phyloP scores from a whole-genome alignment of 2,888 invertebrate species.

The Diarsia brunnea region DNA sequence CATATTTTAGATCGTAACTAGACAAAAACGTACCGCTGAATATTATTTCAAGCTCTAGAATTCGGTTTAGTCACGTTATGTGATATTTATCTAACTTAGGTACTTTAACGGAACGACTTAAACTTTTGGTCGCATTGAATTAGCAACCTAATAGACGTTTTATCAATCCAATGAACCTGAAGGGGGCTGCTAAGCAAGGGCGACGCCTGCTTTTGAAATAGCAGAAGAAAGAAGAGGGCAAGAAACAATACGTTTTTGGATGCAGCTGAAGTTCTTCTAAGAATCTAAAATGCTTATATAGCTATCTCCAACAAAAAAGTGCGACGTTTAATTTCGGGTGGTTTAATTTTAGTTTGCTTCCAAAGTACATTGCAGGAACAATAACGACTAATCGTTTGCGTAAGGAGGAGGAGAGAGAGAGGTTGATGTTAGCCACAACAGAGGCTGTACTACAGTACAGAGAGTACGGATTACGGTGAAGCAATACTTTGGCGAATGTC shows the following conservation, averaged over 20 bases:
- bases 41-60: background rate
- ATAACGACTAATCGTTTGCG: background rate
- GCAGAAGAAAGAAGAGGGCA: background rate
- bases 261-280: background rate
- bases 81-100: background rate
- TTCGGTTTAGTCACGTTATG: background rate
- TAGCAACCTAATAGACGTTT: too few relatives aligned
- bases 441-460: background rate
- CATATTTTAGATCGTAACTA: conserved; percentile 54
- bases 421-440: background rate
- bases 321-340: background rate
- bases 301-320: too few relatives aligned
- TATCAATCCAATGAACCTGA: too few relatives aligned
- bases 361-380: background rate
- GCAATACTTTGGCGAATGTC: conserved; percentile 9
- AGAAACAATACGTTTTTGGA: background rate
- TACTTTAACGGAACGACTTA: too few relatives aligned
- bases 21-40: conserved; percentile 20
- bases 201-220: background rate
- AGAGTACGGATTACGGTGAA: background rate
- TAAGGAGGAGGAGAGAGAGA: background rate
- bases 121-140: background rate
- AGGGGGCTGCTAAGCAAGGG: background rate
- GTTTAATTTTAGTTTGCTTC: background rate
- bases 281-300: background rate